Percentiles rank a stretch among this genome's conserved stretches.
Evolutionary conservation across 2,113 vertebrate genomes (phyloP).

Genomic region (Athene cunicularia): DNA sequence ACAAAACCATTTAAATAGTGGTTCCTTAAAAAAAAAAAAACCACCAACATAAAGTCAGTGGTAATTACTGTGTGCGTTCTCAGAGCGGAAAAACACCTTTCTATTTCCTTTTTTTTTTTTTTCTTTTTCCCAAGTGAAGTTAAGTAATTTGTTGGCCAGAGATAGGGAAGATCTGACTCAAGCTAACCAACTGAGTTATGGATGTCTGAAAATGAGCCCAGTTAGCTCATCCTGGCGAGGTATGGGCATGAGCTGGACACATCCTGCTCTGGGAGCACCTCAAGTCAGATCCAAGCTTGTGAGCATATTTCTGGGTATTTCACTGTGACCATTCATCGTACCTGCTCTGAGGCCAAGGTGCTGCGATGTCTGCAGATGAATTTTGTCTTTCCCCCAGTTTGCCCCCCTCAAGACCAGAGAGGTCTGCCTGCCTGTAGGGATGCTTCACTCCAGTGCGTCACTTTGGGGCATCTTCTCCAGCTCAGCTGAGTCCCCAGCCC

Average conservation of each 20-base stretch:
- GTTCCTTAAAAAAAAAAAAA: background rate
- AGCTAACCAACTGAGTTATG: accelerated
- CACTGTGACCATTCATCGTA: accelerated
- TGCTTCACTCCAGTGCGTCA: background rate
- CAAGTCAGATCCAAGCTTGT: background rate
- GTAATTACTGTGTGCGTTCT: background rate
- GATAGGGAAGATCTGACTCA: background rate
- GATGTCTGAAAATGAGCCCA: background rate
- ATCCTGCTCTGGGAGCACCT: background rate
- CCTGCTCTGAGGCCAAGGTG: accelerated
- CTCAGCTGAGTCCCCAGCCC: background rate
- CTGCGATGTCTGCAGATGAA: background rate
- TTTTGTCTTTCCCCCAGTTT: background rate
- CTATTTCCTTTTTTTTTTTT: background rate
- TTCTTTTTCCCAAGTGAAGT: accelerated
- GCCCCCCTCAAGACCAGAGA: background rate
- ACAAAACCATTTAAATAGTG: background rate
- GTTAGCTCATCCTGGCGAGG: background rate
- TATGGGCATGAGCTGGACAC: background rate
- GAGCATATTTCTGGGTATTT: background rate
- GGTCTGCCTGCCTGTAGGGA: accelerated
- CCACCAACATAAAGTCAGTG: background rate
- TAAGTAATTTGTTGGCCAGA: background rate
- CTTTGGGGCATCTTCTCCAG: background rate
- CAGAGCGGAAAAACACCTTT: background rate